Base-by-base conservation (phyloP, 2,113 vertebrate species). In the Malurus melanocephalus region DNA sequence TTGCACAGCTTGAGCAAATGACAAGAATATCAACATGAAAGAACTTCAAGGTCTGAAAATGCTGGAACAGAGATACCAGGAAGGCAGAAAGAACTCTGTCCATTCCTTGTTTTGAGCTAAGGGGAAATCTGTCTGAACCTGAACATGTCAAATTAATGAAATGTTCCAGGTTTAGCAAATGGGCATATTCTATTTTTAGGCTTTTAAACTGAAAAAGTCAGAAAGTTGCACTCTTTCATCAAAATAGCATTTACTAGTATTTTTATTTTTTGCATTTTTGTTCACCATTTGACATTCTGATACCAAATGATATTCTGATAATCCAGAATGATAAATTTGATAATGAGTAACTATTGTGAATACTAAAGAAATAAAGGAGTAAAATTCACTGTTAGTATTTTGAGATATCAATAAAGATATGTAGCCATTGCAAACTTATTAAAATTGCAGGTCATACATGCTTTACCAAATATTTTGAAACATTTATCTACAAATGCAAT, bases 101-200 rank as follows among this genome's bases (percentile, higher is more conserved):
- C 18, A 40, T 11, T 13, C 11, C 3, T 10, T 53, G 4, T 22
- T 81, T 60, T 71, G 45, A 67, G 48, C 11, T 75, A 11, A 24
- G 13, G 28, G 23, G 4, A 88, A 78, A 9, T 11, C 55, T 73
- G 33, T 60, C 52, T 78, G 74, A 86, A 78, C 9, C 10, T 38
- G 77, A 23, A 43, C 4, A 11, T 17, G 7, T 77, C 16, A 86
- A 93, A 75, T n/a, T 1, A 90, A 55, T 26, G 1, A 57, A 43
- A 51, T 71, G 0, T 56, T 84, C 61, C 13, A 30, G 6, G 7
- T 48, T 62, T 28, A 9, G 0, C 3, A 77, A 72, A 61, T 24
- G 10, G 2, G 1, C 0, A 3, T 18, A 76, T 68, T 33, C 10
- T 33, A 22, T 28, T 21, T 65, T 43, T 51, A 24, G 2, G 12